phyloP scores from a whole-genome alignment of 2,797 vertebrate genomes.

The Margarornis squamiger region DNA sequence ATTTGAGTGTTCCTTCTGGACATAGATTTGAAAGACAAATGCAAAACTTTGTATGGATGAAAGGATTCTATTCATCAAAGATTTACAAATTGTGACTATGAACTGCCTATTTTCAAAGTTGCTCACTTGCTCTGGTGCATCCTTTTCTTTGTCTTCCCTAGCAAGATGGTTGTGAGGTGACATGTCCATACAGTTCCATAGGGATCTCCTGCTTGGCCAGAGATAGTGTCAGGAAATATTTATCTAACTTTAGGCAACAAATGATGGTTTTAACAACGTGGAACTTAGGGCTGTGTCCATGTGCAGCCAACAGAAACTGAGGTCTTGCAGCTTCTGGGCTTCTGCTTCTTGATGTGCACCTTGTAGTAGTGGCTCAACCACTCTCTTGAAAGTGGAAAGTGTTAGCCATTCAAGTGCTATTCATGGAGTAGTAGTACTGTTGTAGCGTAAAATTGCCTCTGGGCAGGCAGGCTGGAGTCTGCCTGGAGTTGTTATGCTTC shows the following conservation, averaged over 20 bases:
- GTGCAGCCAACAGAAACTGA: not conserved
- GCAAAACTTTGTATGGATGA: accelerated
- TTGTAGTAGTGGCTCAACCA: not conserved
- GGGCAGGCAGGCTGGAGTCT: not conserved
- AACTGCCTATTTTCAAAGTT: not conserved
- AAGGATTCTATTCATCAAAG: not conserved
- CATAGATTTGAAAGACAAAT: not conserved
- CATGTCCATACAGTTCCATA: accelerated
- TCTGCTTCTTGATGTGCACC: not conserved
- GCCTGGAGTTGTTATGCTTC: not conserved
- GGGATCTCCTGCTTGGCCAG: not conserved
- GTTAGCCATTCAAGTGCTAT: not conserved
- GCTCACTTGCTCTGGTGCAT: accelerated
- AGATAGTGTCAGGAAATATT: not conserved
- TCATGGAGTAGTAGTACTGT: not conserved
- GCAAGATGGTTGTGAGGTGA: not conserved
- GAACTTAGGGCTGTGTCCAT: not conserved
- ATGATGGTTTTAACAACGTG: not conserved
- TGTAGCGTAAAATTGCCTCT: not conserved
- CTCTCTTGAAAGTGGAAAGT: not conserved
- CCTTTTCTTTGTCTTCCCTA: not conserved
- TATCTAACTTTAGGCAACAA: not conserved
- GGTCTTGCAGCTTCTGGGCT: not conserved
- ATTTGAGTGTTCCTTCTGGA: not conserved
- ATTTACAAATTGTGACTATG: accelerated